phyloP scores from a whole-genome alignment of 2,113 vertebrate genomes.

The Sclerurus mexicanus region DNA sequence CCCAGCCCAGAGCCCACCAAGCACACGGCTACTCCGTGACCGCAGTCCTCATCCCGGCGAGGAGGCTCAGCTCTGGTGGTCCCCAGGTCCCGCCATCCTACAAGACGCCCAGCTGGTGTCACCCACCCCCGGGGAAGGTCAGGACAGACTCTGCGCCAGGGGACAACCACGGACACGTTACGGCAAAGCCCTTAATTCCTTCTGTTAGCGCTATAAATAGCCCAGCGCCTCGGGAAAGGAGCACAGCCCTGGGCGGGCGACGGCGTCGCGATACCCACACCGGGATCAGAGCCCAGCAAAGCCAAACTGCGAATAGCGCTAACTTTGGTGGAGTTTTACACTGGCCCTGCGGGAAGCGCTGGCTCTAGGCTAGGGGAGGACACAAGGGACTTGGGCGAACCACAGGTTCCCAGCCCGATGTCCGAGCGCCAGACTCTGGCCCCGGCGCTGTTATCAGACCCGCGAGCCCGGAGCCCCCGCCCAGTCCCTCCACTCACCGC shows the following conservation, averaged over 20 bases:
- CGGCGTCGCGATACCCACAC: neutral
- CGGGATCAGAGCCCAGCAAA: neutral
- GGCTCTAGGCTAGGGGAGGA: neutral
- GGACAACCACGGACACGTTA: neutral
- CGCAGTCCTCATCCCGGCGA: fast-evolving
- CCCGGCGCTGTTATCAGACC: neutral
- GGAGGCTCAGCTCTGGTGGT: no score
- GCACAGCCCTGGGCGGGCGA: neutral
- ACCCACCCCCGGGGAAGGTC: neutral
- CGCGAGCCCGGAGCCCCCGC: no score
- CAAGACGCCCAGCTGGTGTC: neutral
- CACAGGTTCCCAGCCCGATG: neutral
- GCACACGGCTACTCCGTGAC: fast-evolving
- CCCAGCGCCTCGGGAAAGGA: neutral
- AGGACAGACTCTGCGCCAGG: neutral
- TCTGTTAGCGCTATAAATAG: neutral
- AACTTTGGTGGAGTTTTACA: neutral
- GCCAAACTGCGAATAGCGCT: neutral
- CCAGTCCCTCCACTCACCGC: neutral
- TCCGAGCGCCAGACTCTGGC: no score
- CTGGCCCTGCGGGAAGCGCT: neutral
- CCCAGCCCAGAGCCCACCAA: neutral
- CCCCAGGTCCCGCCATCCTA: neutral
- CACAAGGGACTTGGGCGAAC: neutral
- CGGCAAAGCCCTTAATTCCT: neutral